Evolutionary conservation across 1,140 invertebrate genomes (phyloP).

Genomic region (Dendrolimus kikuchii): DNA sequence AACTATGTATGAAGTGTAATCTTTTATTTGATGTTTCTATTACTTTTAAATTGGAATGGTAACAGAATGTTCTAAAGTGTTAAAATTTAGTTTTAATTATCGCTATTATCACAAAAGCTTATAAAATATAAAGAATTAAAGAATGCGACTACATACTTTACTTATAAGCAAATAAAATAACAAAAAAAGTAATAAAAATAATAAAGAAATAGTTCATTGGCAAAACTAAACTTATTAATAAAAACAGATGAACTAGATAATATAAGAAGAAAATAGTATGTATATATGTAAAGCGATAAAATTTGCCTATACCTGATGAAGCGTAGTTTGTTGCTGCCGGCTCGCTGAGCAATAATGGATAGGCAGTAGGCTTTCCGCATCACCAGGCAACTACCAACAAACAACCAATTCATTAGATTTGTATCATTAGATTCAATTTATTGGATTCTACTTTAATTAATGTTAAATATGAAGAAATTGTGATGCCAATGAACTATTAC

Average conservation of each 20-base stretch:
- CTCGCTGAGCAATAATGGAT: constrained; percentile 75
- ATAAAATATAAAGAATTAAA: neutral
- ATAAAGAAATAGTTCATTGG: constrained; percentile 58
- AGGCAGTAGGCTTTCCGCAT: constrained; percentile 74
- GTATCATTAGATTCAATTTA: constrained; percentile 24
- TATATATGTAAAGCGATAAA: constrained; percentile 45
- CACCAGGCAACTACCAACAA: constrained; percentile 73
- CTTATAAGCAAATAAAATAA: neutral
- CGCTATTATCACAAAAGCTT: too few relatives aligned
- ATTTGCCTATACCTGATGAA: constrained; percentile 71
- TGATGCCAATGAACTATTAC: constrained; percentile 66
- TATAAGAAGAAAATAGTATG: constrained; percentile 4
- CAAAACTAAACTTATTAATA: constrained; percentile 28
- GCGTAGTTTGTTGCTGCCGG: constrained; percentile 72
- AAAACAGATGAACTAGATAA: too few relatives aligned
- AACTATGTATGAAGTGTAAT: too few relatives aligned
- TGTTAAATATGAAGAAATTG: constrained; percentile 27
- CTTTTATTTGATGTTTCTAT: too few relatives aligned
- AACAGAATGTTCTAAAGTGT: too few relatives aligned
- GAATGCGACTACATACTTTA: neutral
- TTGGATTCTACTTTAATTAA: constrained; percentile 21
- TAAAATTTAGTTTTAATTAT: too few relatives aligned
- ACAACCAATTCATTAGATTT: constrained; percentile 67
- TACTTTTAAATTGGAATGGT: too few relatives aligned
- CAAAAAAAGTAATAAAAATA: neutral